Conservation (phyloP, 2,888 invertebrate species). For the Cephus rjabovi region DNA sequence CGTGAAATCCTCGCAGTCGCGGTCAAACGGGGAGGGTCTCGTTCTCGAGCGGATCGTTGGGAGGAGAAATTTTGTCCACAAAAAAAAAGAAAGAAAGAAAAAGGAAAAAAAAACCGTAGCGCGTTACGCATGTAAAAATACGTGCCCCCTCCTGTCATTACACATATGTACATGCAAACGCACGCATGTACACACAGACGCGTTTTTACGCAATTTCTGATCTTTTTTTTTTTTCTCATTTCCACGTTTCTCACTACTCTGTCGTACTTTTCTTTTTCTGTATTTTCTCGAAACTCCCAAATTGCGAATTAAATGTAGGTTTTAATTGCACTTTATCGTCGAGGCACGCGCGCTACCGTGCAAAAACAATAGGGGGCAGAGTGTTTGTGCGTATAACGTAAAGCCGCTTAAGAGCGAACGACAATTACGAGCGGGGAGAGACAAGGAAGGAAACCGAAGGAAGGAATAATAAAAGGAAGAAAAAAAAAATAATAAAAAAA, state of each 20-base stretch:
- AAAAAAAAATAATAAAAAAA: too few relatives aligned
- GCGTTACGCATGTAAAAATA: neutral
- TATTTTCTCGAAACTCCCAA: neutral
- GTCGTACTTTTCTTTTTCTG: neutral
- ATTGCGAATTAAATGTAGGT: neutral
- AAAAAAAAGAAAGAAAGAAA: neutral
- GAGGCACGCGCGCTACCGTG: neutral
- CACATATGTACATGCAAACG: neutral
- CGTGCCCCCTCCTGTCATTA: neutral
- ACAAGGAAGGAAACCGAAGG: conserved; percentile 16
- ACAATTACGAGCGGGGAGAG: conserved; percentile 9
- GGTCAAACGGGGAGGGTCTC: neutral
- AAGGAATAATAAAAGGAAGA: neutral
- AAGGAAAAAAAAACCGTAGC: neutral
- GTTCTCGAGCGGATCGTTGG: neutral
- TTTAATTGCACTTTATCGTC: neutral
- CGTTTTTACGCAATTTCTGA: neutral
- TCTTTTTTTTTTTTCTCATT: neutral
- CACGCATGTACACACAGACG: neutral
- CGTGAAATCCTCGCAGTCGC: neutral
- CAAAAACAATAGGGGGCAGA: neutral
- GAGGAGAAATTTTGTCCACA: neutral
- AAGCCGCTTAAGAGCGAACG: neutral
- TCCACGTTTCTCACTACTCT: neutral
- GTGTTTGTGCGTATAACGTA: neutral